Conservation (phyloP, 2,113 vertebrate species). For the Notothenia rossii region DNA sequence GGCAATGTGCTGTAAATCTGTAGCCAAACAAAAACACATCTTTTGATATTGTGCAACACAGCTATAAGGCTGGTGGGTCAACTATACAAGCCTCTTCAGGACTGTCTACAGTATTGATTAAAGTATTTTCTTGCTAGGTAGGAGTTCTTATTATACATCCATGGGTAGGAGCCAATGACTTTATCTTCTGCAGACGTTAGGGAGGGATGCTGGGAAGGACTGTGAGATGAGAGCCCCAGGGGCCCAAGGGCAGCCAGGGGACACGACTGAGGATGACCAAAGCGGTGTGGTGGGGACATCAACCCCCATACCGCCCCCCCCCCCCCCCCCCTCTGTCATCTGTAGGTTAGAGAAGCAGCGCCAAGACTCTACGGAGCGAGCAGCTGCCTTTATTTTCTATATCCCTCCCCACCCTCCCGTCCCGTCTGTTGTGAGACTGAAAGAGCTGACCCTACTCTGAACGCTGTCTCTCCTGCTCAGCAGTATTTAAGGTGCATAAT, state of each 20-base stretch:
- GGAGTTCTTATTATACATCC: conserved; percentile 12
- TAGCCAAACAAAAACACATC: conserved; percentile 44
- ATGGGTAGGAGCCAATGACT: conserved; percentile 52
- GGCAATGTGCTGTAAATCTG: conserved; percentile 36
- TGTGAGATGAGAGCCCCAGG: conserved; percentile 58
- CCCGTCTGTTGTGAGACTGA: conserved; percentile 51
- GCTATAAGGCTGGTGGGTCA: conserved; percentile 50
- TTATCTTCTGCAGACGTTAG: conserved; percentile 48
- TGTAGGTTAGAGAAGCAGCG: conserved; percentile 72
- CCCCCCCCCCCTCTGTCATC: conserved; percentile 49
- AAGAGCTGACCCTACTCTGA: conserved; percentile 64
- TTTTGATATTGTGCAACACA: conserved; percentile 53
- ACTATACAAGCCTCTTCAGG: conserved; percentile 51
- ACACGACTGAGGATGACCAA: conserved; percentile 68
- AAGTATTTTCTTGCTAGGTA: conserved; percentile 67
- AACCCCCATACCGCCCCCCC: not conserved
- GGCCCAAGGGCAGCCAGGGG: conserved; percentile 76
- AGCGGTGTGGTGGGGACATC: conserved; percentile 35
- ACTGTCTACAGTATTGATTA: conserved; percentile 70
- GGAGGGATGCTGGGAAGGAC: conserved; percentile 59
- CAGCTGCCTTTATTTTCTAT: conserved; percentile 83
- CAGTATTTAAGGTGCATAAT: conserved; percentile 67
- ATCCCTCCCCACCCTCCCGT: conserved; percentile 33
- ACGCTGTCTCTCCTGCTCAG: conserved; percentile 48
- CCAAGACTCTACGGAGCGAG: conserved; percentile 81